These are phyloP conservation scores for Sterrhoptilus dennistouni DNA, from an alignment of 2,113 vertebrate genomes.

Conservation along the genomic window DNA sequence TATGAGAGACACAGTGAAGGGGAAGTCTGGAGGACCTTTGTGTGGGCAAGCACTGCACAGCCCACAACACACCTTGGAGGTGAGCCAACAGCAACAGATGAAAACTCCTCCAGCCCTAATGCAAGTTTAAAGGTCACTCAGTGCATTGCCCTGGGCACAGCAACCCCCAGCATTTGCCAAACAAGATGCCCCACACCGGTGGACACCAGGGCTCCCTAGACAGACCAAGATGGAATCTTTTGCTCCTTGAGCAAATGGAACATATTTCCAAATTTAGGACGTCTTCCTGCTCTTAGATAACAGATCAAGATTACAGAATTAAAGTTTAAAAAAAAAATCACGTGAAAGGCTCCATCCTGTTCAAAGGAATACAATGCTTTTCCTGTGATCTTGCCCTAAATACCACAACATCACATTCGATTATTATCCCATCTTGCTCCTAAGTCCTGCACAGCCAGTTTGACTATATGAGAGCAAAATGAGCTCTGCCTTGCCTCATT, in stretches of 20 bases:
- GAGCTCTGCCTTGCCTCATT: background rate
- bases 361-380: slow-evolving; percentile 14
- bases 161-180: background rate
- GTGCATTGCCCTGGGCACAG: background rate
- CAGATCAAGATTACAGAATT: background rate
- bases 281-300: background rate
- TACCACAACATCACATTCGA: background rate
- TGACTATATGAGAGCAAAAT: background rate
- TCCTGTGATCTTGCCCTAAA: slow-evolving; percentile 20
- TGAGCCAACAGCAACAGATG: background rate
- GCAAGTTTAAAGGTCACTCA: background rate
- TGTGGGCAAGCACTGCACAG: background rate
- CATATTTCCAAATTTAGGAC: background rate
- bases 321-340: background rate
- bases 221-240: background rate
- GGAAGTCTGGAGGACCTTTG: background rate
- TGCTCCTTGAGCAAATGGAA: background rate
- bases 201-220: background rate
- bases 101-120: background rate
- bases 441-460: background rate
- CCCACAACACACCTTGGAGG: background rate
- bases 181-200: background rate
- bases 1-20: background rate
- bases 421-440: background rate
- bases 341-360: background rate